Evolutionary conservation across 2,113 vertebrate genomes (phyloP), one percentile per base, ranked within the genome.

Genomic region (Ictalurus furcatus): DNA sequence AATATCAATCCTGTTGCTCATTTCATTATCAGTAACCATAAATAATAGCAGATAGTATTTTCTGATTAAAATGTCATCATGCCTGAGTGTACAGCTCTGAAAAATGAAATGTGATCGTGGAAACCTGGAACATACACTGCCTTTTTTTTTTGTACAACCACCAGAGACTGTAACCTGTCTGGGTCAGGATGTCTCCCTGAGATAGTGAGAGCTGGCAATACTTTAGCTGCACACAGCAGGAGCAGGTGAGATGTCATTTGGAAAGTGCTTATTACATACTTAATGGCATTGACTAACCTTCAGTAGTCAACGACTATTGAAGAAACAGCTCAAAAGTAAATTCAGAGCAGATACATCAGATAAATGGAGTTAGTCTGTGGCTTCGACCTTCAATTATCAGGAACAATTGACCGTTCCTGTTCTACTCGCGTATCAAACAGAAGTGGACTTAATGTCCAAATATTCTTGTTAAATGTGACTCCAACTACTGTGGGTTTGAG

Each of bases 131-230:
- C 11, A 37, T 73, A 73, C 30, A 40, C 71, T 71, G 6, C 9
- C 25, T 23, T 21, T 74, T 73, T 73, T 34, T 74, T 40, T 40
- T 74, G 34, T 59, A 54, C 25, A 61, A 21, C 74, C 23, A 8
- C 2, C 87, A 82, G n/a, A 88, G 44, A 63, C 44, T 87, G 58
- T 83, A 30, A 71, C 54, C 40, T 73, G 85, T 80, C 82, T 82
- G 30, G 74, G 76, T 89, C 88, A 89, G 37, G 58, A 48, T 82
- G 48, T 44, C 82, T 52, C 61, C 65, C 59, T 83, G 85, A 71
- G 30, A 78, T 30, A 80, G 69, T 23, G n/a, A 85, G 44, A 44
- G 58, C 37, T 74, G 56, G 56, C 48, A 37, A 65, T 48, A 74
- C 2, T 84, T 59, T 21, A 85, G 69, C 54, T n/a, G 9, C 40